Base-by-base conservation (phyloP, 2,888 invertebrate species). In the Physocephala rufipes region DNA sequence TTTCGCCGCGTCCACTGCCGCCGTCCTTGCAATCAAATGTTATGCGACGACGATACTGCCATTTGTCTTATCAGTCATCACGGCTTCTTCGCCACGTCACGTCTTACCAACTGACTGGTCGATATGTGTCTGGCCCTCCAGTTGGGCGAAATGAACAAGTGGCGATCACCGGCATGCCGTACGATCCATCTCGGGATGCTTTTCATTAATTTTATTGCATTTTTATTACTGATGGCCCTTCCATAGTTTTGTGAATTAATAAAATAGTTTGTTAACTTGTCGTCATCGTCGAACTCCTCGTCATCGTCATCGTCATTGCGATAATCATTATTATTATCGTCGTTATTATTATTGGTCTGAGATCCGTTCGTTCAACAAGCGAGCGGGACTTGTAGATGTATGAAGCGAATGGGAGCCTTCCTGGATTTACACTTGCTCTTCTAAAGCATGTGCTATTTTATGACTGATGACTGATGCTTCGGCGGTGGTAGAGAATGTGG, bases 191-290 rank as follows among this genome's bases (percentile, higher is more conserved):
- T 59, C 26, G 36, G 67, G 59, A 47, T 68, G 61, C 19, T 68
- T 68, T 68, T 68, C 61, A 74, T 72, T 71, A 74, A 74, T 71
- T 74, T 55, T 72, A 73, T 68, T 72, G 71, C 72, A 70, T 58
- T 73, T 75, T 71, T 73, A 73, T 74, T 74, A 55, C 71, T 63
- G 67, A 15, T 68, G 67, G 59, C 61, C n/a, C 67, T 62, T 70
- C 61, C 36, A 64, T 72, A 62, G 72, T 70, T 68, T 59, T 71
- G 69, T 55, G 72, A 75, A 74, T 73, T 74, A 64, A 74, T 75
- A 67, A 65, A 70, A 63, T 70, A 62, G 55, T 62, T 69, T 62
- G 36, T 28, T 63, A 55, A 45, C 62, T 63, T 63, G 70, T 55
- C 49, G 15, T 45, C 59, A 19, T 61, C 21, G 53, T 28, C 9